These are phyloP conservation scores for Ephialtes manifestator DNA, from an alignment of 2,888 invertebrate genomes.

Conservation along the genomic window DNA sequence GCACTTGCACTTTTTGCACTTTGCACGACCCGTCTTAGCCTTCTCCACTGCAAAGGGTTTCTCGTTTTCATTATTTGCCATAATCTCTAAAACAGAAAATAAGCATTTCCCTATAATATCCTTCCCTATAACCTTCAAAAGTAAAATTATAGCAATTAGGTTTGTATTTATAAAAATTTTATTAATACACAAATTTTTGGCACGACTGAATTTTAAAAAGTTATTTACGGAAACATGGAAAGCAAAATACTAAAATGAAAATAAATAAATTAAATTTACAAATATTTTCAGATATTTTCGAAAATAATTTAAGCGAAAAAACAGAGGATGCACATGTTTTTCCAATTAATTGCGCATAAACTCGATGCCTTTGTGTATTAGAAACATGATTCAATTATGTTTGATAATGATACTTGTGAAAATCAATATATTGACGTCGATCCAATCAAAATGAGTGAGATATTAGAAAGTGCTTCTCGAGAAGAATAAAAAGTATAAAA, in stretches of 20 bases:
- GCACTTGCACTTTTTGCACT: constrained; percentile 95
- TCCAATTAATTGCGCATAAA: neutral
- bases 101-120: neutral
- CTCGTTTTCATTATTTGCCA: constrained; percentile 81
- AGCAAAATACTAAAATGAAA: too few relatives aligned
- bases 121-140: neutral
- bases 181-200: too few relatives aligned
- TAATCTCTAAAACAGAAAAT: constrained; percentile 35
- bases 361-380: neutral
- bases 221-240: too few relatives aligned
- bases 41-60: constrained; percentile 91
- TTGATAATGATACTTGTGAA: neutral
- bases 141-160: neutral
- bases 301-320: neutral
- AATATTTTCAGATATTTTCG: too few relatives aligned
- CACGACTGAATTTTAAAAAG: too few relatives aligned
- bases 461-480: neutral
- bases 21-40: constrained; percentile 93
- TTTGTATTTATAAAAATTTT: neutral
- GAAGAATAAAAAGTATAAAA: neutral
- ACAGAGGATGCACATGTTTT: neutral
- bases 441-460: constrained; percentile 4
- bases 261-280: too few relatives aligned
- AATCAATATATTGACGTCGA: neutral
- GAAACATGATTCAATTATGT: neutral